phyloP scores from a whole-genome alignment of 2,113 vertebrate genomes.

The Enhydra lutris region DNA sequence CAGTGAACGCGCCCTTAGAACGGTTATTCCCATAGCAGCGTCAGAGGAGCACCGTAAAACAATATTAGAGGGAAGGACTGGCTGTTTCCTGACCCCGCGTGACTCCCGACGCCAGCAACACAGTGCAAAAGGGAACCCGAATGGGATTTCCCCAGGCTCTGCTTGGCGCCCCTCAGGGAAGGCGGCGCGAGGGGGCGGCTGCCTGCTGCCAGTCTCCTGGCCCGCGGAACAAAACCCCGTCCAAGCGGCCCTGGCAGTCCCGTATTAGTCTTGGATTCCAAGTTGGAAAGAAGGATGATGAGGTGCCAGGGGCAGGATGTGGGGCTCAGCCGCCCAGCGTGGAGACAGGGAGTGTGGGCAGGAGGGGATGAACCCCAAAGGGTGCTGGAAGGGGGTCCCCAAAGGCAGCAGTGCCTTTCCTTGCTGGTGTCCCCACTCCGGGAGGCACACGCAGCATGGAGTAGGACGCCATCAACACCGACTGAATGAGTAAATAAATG shows the following conservation, averaged over 20 bases:
- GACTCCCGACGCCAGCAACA: constrained; percentile 55
- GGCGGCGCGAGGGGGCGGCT: fast-evolving
- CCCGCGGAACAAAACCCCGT: fast-evolving
- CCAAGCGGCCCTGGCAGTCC: background rate
- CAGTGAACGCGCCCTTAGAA: background rate
- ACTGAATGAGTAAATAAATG: background rate
- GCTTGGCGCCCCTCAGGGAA: fast-evolving
- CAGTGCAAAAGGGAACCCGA: constrained; percentile 38
- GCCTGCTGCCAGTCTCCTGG: background rate
- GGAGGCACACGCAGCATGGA: fast-evolving
- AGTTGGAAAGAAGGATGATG: background rate
- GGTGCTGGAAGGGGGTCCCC: background rate
- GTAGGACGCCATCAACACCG: background rate
- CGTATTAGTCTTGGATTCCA: fast-evolving
- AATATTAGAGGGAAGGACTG: constrained; percentile 44
- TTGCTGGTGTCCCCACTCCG: background rate
- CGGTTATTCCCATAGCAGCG: constrained; percentile 61
- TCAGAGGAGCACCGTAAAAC: constrained; percentile 56
- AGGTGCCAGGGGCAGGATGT: background rate
- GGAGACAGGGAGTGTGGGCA: background rate
- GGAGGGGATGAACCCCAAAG: background rate
- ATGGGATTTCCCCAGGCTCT: constrained; percentile 28
- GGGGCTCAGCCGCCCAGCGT: background rate
- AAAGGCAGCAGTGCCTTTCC: background rate
- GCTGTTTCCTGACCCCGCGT: constrained; percentile 38